Evolutionary conservation across 2,888 invertebrate species (phyloP).

Genomic region (Hirtodrosophila cameraria): DNA sequence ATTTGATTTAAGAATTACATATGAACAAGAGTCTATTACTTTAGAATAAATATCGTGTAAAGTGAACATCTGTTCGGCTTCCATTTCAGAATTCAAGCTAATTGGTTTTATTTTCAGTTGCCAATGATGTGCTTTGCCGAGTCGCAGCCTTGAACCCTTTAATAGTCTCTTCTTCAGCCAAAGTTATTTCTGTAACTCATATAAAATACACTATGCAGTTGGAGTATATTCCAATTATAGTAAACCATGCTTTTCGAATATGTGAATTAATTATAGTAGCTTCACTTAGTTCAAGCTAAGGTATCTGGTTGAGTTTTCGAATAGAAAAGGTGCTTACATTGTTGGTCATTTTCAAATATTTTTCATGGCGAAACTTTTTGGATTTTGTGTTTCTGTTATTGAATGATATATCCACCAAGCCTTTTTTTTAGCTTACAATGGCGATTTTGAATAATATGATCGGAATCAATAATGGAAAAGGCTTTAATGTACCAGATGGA

Average conservation of each 20-base stretch:
- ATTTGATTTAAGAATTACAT: background rate
- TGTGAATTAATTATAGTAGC: too few relatives aligned
- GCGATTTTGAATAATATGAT: too few relatives aligned
- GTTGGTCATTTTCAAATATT: too few relatives aligned
- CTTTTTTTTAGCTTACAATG: too few relatives aligned
- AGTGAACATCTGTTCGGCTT: background rate
- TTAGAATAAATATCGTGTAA: background rate
- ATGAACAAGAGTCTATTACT: background rate
- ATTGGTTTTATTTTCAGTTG: conserved; percentile 13
- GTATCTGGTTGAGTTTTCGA: too few relatives aligned
- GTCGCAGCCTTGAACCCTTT: conserved; percentile 68
- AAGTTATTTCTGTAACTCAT: conserved; percentile 63
- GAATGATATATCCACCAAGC: too few relatives aligned
- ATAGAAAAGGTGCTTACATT: too few relatives aligned
- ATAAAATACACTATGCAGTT: conserved; percentile 22
- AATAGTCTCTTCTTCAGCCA: conserved; percentile 56
- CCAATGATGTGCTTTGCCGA: conserved; percentile 30
- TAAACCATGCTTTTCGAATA: background rate
- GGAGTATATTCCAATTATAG: background rate
- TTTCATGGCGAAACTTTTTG: too few relatives aligned
- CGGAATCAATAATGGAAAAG: too few relatives aligned
- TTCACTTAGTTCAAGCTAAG: too few relatives aligned
- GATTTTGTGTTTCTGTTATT: too few relatives aligned
- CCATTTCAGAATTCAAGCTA: conserved; percentile 52
- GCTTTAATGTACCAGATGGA: too few relatives aligned